phyloP scores from a whole-genome alignment of 2,113 vertebrate genomes.

The Rostratula benghalensis region DNA sequence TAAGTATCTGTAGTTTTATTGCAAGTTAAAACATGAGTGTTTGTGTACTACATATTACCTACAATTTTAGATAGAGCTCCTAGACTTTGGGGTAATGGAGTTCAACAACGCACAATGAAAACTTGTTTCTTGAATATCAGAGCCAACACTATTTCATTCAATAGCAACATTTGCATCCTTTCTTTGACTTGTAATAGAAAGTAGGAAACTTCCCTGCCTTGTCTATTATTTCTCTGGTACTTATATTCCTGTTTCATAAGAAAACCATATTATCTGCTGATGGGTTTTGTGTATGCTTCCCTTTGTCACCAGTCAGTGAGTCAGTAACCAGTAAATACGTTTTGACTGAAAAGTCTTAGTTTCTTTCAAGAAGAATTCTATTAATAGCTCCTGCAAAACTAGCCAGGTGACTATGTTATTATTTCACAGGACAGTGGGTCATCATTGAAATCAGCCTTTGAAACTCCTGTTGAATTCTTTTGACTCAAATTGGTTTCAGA shows the following conservation, averaged over 20 bases:
- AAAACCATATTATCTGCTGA: not conserved
- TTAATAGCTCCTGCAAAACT: not conserved
- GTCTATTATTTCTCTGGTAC: not conserved
- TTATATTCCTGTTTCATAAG: not conserved
- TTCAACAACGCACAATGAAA: not conserved
- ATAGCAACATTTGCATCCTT: not conserved
- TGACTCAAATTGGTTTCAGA: not conserved
- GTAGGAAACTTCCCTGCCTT: not conserved
- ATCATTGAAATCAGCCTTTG: not conserved
- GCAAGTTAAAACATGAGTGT: not conserved
- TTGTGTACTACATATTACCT: not conserved
- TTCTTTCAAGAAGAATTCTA: not conserved
- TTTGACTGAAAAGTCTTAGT: not conserved
- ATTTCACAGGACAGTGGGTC: not conserved
- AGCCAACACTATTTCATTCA: not conserved
- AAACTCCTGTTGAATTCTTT: not conserved
- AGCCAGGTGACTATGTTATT: not conserved
- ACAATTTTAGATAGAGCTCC: not conserved
- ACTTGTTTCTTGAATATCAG: not conserved
- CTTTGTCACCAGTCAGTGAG: not conserved
- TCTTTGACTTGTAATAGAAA: not conserved
- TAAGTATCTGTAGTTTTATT: not conserved
- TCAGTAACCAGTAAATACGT: not conserved
- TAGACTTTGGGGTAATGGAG: not conserved
- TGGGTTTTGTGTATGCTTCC: not conserved